phyloP scores from a whole-genome alignment of 2,113 vertebrate genomes.

The Cottus gobio region DNA sequence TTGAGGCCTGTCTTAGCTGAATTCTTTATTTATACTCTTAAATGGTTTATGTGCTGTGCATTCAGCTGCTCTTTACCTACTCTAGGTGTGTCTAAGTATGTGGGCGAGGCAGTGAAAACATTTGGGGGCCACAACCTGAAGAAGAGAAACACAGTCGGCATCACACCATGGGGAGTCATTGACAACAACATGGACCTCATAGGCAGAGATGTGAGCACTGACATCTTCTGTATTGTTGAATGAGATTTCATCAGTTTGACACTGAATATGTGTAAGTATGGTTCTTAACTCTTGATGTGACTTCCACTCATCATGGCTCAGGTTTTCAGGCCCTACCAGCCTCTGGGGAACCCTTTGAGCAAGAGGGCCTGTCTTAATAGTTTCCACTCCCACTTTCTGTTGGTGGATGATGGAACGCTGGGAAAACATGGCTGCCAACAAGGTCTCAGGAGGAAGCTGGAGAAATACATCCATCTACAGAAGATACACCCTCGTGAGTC shows the following conservation, averaged over 20 bases:
- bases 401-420: constrained; percentile 94
- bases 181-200: constrained; percentile 93
- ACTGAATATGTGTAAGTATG: neutral
- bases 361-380: constrained; percentile 92
- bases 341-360: constrained; percentile 91
- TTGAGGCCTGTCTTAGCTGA: neutral
- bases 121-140: constrained; percentile 87
- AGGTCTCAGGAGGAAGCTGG: constrained; percentile 89
- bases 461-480: constrained; percentile 91
- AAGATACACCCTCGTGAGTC: constrained; percentile 93
- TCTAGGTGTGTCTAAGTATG: constrained; percentile 92
- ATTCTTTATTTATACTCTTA: neutral
- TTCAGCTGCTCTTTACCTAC: constrained; percentile 11
- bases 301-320: constrained; percentile 58
- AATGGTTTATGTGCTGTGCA: constrained; percentile 22
- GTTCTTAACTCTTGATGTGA: neutral
- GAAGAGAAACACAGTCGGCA: constrained; percentile 92
- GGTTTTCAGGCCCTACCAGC: constrained; percentile 93
- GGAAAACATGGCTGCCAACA: constrained; percentile 94
- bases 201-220: constrained; percentile 91
- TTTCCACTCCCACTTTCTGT: constrained; percentile 95
- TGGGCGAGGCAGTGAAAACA: constrained; percentile 92
- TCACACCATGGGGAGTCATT: constrained; percentile 95
- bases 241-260: neutral
- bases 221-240: neutral